Evolutionary conservation across 2,113 vertebrate genomes (phyloP).

Genomic region (Neodontobutis hainanensis): DNA sequence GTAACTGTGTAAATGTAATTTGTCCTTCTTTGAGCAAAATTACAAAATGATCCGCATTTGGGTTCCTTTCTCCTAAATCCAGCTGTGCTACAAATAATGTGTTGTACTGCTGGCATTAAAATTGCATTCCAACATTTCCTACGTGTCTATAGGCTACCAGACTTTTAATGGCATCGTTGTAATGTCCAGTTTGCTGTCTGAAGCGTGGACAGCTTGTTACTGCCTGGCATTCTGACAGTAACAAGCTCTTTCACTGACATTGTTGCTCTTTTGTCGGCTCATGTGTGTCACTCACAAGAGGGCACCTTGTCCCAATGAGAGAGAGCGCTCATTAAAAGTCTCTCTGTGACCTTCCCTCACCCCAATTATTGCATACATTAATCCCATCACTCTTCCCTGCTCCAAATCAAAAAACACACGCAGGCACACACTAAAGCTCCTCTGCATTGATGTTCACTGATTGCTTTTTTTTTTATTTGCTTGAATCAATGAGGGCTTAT

Average conservation of each 20-base stretch:
- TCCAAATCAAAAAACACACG: conserved; percentile 12
- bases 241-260: background rate
- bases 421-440: conserved; percentile 1
- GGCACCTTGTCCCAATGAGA: conserved; percentile 41
- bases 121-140: too few species aligned
- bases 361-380: conserved; percentile 57
- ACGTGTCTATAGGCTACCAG: too few species aligned
- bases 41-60: too few species aligned
- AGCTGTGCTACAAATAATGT: too few species aligned
- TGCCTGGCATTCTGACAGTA: background rate
- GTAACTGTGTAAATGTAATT: too few species aligned
- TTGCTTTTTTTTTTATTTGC: conserved; percentile 35
- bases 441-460: conserved; percentile 27
- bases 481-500: conserved; percentile 44
- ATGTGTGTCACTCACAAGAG: conserved; percentile 37
- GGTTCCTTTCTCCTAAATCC: too few species aligned
- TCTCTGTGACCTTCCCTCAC: conserved; percentile 38
- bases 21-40: too few species aligned
- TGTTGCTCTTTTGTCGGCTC: conserved; percentile 1
- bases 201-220: background rate
- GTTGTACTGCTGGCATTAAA: too few species aligned
- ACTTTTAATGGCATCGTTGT: too few species aligned
- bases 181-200: too few species aligned
- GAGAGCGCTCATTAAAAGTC: conserved; percentile 45
- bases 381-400: conserved; percentile 35